These are phyloP conservation scores for Aphis craccivora DNA, from an alignment of 1,140 invertebrate species.

Conservation along the genomic window DNA sequence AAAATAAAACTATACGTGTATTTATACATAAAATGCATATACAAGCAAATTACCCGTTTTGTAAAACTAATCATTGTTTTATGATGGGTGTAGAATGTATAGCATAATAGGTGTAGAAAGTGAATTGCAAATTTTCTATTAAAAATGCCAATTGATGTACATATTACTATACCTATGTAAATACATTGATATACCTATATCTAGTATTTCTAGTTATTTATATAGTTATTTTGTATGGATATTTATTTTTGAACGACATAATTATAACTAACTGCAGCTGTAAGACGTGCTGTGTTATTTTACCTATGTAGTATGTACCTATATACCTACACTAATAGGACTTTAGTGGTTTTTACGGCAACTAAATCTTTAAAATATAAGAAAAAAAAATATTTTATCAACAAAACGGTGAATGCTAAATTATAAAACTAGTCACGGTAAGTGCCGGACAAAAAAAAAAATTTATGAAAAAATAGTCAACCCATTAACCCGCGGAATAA, in stretches of 20 bases:
- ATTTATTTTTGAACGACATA: neutral
- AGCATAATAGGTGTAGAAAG: neutral
- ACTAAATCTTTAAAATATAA: neutral
- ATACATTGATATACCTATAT: neutral
- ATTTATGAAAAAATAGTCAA: neutral
- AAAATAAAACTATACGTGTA: neutral
- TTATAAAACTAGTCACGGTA: constrained; percentile 49
- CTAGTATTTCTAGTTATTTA: neutral
- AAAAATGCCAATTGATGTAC: neutral
- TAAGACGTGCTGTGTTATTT: neutral
- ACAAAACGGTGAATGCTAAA: constrained; percentile 28
- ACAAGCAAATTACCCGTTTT: neutral
- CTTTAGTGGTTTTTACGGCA: neutral
- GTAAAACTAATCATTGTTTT: neutral
- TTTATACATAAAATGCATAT: neutral
- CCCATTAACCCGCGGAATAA: neutral
- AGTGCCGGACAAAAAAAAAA: neutral
- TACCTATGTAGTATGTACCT: neutral
- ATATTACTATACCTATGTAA: neutral
- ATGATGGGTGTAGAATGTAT: neutral
- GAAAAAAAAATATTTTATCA: neutral
- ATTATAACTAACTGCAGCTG: neutral
- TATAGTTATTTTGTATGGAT: neutral
- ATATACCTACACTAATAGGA: neutral
- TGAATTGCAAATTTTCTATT: neutral